Evolutionary conservation across 2,113 vertebrate species (phyloP).

Genomic region (Synchiropus splendidus): DNA sequence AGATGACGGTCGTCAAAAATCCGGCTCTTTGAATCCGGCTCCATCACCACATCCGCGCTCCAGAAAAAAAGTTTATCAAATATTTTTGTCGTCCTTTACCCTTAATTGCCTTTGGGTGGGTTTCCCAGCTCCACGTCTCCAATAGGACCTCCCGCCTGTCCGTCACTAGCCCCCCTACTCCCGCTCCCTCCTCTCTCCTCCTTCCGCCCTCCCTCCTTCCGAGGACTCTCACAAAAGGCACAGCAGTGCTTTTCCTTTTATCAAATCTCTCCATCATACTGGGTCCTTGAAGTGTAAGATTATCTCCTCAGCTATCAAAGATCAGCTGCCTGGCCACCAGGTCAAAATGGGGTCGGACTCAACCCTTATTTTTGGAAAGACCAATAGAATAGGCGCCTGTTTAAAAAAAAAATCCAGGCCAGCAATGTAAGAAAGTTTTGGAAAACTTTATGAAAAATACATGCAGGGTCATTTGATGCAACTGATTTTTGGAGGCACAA

Average conservation of each 20-base stretch:
- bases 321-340: constrained; percentile 24
- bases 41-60: constrained; percentile 26
- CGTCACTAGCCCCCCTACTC: constrained; percentile 43
- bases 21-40: constrained; percentile 17
- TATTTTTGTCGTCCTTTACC: constrained; percentile 69
- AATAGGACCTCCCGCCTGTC: constrained; percentile 57
- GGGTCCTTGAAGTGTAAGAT: too few relatives aligned
- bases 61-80: constrained; percentile 57
- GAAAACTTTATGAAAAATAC: too few relatives aligned
- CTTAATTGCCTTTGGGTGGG: constrained; percentile 73
- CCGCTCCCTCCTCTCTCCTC: constrained; percentile 27
- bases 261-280: constrained; percentile 26
- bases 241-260: constrained; percentile 10
- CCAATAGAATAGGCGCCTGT: too few relatives aligned
- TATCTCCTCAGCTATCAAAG: not conserved
- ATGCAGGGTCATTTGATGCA: too few relatives aligned
- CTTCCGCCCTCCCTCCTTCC: constrained; percentile 6
- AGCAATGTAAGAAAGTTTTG: too few relatives aligned
- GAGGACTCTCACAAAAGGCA: too few relatives aligned
- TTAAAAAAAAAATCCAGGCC: too few relatives aligned
- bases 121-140: constrained; percentile 53
- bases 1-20: too few relatives aligned
- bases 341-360: constrained; percentile 11
- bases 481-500: too few relatives aligned
- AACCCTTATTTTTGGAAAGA: too few relatives aligned